Conservation (phyloP, 1,140 invertebrate genomes). For the Heterodera schachtii region DNA sequence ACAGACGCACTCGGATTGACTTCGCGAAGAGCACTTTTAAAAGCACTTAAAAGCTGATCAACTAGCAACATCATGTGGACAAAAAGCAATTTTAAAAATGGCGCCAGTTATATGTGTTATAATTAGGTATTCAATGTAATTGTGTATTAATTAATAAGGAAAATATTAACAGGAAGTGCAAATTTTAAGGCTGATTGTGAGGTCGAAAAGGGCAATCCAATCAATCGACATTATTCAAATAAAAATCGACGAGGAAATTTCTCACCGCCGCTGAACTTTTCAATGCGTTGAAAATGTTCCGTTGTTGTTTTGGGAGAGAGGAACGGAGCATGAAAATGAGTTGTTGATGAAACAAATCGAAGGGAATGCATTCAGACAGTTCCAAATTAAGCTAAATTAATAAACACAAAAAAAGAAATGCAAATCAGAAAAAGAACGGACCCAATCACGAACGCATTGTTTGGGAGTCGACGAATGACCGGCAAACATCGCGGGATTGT, state of each 20-base stretch:
- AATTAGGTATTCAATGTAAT: no score
- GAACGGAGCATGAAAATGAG: slow-evolving; percentile 31
- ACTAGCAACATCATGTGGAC: neutral
- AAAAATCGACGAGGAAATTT: slow-evolving; percentile 10
- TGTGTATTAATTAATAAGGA: no score
- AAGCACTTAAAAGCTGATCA: neutral
- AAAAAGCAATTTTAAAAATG: neutral
- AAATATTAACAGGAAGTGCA: no score
- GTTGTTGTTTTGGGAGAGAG: slow-evolving; percentile 3
- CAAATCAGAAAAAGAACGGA: slow-evolving; percentile 66
- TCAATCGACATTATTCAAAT: slow-evolving; percentile 1
- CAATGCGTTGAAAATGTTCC: slow-evolving; percentile 16
- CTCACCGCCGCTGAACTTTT: neutral
- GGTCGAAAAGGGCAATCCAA: neutral
- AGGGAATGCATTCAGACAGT: slow-evolving; percentile 7
- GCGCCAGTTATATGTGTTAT: no score
- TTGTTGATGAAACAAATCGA: slow-evolving; percentile 34
- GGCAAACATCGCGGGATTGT: slow-evolving; percentile 85
- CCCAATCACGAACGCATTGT: slow-evolving; percentile 82
- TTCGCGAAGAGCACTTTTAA: slow-evolving; percentile 6
- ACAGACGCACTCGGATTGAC: slow-evolving; percentile 2
- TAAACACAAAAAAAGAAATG: slow-evolving; percentile 62
- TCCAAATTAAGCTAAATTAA: slow-evolving; percentile 19
- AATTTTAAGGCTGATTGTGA: neutral
- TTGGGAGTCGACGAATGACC: slow-evolving; percentile 75